Evolutionary conservation across 2,113 vertebrate genomes (phyloP).

Genomic region (Paratilapia polleni): DNA sequence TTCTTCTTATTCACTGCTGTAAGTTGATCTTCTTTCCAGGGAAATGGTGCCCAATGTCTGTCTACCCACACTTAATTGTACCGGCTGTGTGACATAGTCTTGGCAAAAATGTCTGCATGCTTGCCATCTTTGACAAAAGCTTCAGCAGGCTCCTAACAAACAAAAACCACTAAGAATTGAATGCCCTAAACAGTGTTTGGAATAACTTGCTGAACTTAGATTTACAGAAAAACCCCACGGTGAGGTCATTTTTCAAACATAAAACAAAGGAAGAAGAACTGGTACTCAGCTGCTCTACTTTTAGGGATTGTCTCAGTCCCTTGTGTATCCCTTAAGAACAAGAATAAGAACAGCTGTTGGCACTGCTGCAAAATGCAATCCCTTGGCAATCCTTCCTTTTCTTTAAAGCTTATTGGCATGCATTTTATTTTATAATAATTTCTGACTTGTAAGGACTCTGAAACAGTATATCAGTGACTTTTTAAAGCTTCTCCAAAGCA

Average conservation of each 20-base stretch:
- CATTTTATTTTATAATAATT: conserved; percentile 66
- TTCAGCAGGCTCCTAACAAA: not conserved
- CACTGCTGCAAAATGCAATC: conserved; percentile 58
- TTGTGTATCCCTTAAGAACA: conserved; percentile 51
- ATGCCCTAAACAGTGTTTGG: not conserved
- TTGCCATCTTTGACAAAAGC: not conserved
- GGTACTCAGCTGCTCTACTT: conserved; percentile 47
- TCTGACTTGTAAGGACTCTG: conserved; percentile 71
- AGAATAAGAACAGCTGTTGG: conserved; percentile 73
- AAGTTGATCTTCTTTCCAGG: conserved; percentile 36
- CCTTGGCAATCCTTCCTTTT: conserved; percentile 62
- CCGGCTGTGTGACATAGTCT: not conserved
- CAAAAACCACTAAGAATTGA: not conserved
- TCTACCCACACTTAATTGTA: not conserved
- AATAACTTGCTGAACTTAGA: not conserved
- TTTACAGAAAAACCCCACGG: not conserved
- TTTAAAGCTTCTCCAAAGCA: conserved; percentile 59
- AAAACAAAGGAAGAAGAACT: conserved; percentile 30
- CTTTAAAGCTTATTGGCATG: conserved; percentile 62
- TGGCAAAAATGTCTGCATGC: not conserved
- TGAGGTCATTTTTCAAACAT: conserved; percentile 19
- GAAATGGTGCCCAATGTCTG: conserved; percentile 25
- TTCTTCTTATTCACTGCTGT: conserved; percentile 56
- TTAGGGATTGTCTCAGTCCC: conserved; percentile 55
- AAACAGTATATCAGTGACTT: conserved; percentile 74